A percentile compares a stretch with the other conserved stretches of the same genome.
Evolutionary conservation across 2,797 vertebrate genomes (phyloP).

Genomic region (Danio kyathit): DNA sequence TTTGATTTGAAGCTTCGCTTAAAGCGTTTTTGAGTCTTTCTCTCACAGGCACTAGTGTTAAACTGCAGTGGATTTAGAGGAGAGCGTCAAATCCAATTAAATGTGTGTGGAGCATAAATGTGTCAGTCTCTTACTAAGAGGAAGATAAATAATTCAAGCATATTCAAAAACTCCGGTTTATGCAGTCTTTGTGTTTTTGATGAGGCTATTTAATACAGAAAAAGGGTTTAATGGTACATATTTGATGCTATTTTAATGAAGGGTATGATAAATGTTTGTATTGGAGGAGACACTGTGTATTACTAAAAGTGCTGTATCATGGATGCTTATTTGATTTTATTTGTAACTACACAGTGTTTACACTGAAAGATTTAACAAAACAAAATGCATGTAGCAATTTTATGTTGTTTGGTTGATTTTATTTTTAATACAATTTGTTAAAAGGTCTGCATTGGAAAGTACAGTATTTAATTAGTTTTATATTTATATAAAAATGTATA

Average conservation of each 20-base stretch:
- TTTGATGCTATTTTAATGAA: background rate
- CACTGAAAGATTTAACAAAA: too few species aligned
- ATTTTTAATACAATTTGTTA: too few species aligned
- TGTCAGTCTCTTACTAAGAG: background rate
- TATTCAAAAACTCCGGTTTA: background rate
- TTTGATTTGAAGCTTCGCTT: constrained; percentile 14
- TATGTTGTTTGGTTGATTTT: too few species aligned
- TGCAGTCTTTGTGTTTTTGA: background rate
- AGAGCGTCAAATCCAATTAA: constrained; percentile 4
- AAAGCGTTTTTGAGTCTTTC: background rate
- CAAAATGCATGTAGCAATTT: too few species aligned
- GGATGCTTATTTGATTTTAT: too few species aligned
- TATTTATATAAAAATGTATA: too few species aligned
- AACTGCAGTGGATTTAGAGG: background rate
- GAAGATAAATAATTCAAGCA: background rate
- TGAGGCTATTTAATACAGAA: background rate
- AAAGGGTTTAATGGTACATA: background rate
- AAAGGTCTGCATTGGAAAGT: too few species aligned
- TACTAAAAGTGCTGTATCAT: too few species aligned
- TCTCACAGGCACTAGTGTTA: background rate
- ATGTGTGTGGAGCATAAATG: background rate
- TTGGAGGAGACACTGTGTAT: too few species aligned
- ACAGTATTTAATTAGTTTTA: too few species aligned
- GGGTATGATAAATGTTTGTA: too few species aligned
- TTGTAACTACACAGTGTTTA: too few species aligned